Evolutionary conservation across 2,888 invertebrate species (phyloP).

Genomic region (Cotesia congregata): DNA sequence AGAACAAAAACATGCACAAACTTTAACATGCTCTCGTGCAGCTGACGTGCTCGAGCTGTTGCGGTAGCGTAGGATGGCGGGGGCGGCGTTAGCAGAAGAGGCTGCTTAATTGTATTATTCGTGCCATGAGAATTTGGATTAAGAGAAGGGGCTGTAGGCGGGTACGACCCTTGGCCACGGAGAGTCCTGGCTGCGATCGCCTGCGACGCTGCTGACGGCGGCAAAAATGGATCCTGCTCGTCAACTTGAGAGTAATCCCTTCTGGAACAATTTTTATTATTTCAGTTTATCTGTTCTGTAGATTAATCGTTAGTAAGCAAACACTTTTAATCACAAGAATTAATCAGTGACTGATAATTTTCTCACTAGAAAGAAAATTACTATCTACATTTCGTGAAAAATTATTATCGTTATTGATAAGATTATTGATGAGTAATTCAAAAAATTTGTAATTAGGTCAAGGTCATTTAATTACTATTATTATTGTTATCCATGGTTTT

Average conservation of each 20-base stretch:
- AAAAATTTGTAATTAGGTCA: background rate
- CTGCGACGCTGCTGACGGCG: constrained; percentile 74
- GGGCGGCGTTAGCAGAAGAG: constrained; percentile 73
- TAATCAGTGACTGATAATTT: background rate
- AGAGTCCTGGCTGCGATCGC: constrained; percentile 76
- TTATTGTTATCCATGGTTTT: too few species aligned
- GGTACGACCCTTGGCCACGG: constrained; percentile 82
- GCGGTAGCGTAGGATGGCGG: constrained; percentile 76
- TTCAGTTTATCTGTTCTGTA: too few species aligned
- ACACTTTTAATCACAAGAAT: background rate
- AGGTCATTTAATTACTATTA: background rate
- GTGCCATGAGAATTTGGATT: constrained; percentile 72
- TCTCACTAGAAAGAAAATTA: background rate
- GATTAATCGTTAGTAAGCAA: background rate
- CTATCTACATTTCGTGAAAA: background rate
- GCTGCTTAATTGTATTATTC: constrained; percentile 73
- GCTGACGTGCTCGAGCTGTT: constrained; percentile 71
- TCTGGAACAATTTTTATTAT: constrained; percentile 70
- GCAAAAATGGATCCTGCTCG: constrained; percentile 86
- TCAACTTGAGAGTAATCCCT: constrained; percentile 86
- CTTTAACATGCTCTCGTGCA: constrained; percentile 71
- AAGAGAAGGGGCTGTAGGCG: constrained; percentile 76
- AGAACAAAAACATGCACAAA: constrained; percentile 72
- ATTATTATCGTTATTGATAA: background rate
- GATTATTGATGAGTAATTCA: background rate